Base-by-base conservation (phyloP, 2,113 vertebrate species). In the Pelusios castaneus region DNA sequence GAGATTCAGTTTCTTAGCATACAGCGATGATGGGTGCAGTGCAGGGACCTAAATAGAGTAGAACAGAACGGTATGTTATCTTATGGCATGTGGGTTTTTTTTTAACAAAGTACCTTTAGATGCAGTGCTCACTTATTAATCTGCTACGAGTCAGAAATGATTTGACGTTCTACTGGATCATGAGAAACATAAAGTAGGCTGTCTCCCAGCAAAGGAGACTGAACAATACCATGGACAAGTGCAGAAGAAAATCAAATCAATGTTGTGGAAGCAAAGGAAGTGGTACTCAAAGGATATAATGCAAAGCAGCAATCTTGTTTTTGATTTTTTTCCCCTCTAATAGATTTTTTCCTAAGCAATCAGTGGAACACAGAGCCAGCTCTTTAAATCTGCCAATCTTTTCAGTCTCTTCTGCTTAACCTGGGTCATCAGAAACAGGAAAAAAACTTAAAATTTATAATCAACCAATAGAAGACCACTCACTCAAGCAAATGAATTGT, bases 341-440 rank as follows among this genome's bases (percentile, higher is more conserved):
- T 0, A 67, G 87, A 80, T 91, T 90, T 88, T 90, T 84, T 93
- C 89, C 89, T 91, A 88, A 76, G 80, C 1, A 92, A 67, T 51
- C 34, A 80, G 63, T 91, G 63, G 21, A 85, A 87, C 75, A 49
- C 75, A 49, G 56, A 87, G 67, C 67, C 79, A 93, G n/a, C 34
- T 29, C 24, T 89, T 56, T 82, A 67, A 93, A 54, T 90, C 83
- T 31, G 56, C 75, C 81, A 92, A 31, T 43, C 24, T 58, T 84
- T 88, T 82, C 47, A 58, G 81, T 16, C 60, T 76, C 41, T 58
- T 67, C 38, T 54, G 79, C 86, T 54, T 77, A 88, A 54, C 4
- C 3, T 16, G 6, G 82, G 67, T 9, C 25, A 12, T 60, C 76
- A 45, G 43, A 88, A 82, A 54, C 2, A 6, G 47, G 56, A 78